These are phyloP conservation scores for Boloria selene DNA, from an alignment of 2,888 invertebrate genomes.

Conservation along the genomic window DNA sequence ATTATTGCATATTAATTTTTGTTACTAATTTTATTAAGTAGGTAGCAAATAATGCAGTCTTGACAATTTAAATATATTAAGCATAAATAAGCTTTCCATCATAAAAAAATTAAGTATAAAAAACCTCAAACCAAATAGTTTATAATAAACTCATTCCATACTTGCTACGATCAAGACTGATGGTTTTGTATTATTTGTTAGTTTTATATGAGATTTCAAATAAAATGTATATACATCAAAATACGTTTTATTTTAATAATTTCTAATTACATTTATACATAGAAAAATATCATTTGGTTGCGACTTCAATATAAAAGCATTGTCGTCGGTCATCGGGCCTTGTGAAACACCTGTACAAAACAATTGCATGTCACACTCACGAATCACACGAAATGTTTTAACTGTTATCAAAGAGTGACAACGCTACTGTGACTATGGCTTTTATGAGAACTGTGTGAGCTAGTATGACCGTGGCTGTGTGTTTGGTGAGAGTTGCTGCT, in stretches of 20 bases:
- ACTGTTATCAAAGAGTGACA: slow-evolving; percentile 58
- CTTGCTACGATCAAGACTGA: slow-evolving; percentile 41
- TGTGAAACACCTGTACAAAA: slow-evolving; percentile 3
- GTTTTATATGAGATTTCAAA: slow-evolving; percentile 39
- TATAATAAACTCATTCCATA: slow-evolving; percentile 29
- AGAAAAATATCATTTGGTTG: slow-evolving; percentile 9
- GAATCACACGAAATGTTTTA: slow-evolving; percentile 10
- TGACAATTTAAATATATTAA: not conserved
- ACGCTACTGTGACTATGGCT: slow-evolving; percentile 58
- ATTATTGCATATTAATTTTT: not conserved
- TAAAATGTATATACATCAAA: slow-evolving; percentile 31
- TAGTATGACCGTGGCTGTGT: slow-evolving; percentile 48
- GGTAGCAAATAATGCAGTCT: not conserved
- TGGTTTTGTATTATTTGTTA: slow-evolving; percentile 43
- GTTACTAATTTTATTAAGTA: not conserved
- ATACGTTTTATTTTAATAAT: slow-evolving; percentile 33
- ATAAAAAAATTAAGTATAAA: not conserved
- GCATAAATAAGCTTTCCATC: not conserved
- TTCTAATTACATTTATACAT: slow-evolving; percentile 34
- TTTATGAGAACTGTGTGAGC: slow-evolving; percentile 52
- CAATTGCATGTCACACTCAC: slow-evolving; percentile 10
- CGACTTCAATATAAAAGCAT: slow-evolving; percentile 8
- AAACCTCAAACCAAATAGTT: not conserved
- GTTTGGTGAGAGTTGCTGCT: slow-evolving; percentile 53
- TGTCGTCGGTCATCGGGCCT: slow-evolving; percentile 10